Conservation (phyloP, 2,797 vertebrate genomes). For the Novumbra hubbsi region DNA sequence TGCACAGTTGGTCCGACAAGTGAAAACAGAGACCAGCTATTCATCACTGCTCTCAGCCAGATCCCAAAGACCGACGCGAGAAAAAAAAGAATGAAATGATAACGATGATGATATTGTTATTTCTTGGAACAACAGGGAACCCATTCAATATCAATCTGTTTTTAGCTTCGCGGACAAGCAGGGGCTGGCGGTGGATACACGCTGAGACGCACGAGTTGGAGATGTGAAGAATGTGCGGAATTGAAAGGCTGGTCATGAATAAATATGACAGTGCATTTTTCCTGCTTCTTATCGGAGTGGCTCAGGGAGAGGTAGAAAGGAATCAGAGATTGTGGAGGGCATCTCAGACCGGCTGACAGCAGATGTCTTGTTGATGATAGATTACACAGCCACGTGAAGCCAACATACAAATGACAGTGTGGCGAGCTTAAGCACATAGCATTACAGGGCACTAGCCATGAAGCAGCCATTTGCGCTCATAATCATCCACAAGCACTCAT, state of each 20-base stretch:
- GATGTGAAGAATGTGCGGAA: constrained; percentile 50
- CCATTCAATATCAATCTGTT: constrained; percentile 50
- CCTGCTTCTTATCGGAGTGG: constrained; percentile 71
- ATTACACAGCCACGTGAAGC: constrained; percentile 53
- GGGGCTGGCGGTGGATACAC: constrained; percentile 37
- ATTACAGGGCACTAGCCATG: constrained; percentile 30
- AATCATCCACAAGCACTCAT: constrained; percentile 30
- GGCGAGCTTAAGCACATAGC: constrained; percentile 38
- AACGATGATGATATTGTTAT: constrained; percentile 43
- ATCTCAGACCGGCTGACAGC: constrained; percentile 62
- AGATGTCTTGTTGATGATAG: constrained; percentile 72
- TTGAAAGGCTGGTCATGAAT: constrained; percentile 71
- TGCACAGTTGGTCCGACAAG: constrained; percentile 61
- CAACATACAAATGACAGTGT: constrained; percentile 46
- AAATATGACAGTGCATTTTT: constrained; percentile 73
- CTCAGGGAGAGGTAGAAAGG: constrained; percentile 65
- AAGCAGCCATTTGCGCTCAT: constrained; percentile 40
- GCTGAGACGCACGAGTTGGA: constrained; percentile 38
- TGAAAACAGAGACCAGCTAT: constrained; percentile 38
- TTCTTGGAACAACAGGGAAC: constrained; percentile 54
- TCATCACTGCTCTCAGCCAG: constrained; percentile 44
- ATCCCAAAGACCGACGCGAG: constrained; percentile 37
- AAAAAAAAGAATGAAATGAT: constrained; percentile 42
- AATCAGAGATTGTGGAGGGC: constrained; percentile 64
- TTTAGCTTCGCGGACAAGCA: constrained; percentile 18